A percentile compares a stretch with the other conserved stretches of the same genome.
These are phyloP conservation scores for Heteromormyrus szaboi DNA, from an alignment of 2,797 vertebrate genomes.

Conservation along the genomic window DNA sequence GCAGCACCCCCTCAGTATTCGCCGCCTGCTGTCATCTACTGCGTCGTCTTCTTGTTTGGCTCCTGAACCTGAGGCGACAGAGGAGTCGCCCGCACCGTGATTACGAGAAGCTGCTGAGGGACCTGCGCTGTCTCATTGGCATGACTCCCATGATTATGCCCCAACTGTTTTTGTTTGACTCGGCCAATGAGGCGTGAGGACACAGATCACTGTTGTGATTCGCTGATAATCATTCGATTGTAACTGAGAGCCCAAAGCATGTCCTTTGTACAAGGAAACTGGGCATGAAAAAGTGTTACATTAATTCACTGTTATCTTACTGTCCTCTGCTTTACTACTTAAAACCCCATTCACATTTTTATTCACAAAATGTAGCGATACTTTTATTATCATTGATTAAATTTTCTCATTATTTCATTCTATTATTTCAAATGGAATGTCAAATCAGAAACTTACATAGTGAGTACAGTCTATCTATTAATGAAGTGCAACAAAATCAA, in stretches of 20 bases:
- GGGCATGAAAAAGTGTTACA: neutral
- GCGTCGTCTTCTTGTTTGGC: neutral
- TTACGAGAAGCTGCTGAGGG: neutral
- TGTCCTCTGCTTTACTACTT: neutral
- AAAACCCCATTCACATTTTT: neutral
- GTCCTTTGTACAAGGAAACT: neutral
- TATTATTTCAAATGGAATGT: neutral
- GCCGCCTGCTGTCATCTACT: neutral
- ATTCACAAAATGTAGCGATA: neutral
- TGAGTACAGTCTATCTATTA: neutral
- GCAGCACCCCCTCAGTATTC: neutral
- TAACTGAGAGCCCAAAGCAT: neutral
- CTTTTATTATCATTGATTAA: neutral
- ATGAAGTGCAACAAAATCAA: neutral
- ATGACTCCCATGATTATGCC: neutral
- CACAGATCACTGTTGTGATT: neutral
- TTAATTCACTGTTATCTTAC: neutral
- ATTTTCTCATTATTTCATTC: neutral
- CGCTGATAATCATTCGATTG: neutral
- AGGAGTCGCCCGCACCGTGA: neutral
- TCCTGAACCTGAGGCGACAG: neutral
- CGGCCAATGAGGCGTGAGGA: neutral
- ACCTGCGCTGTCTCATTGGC: neutral
- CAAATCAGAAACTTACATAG: neutral
- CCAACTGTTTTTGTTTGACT: neutral